Base-by-base conservation (phyloP, 1,140 invertebrate genomes). In the Brachionus plicatilis region DNA sequence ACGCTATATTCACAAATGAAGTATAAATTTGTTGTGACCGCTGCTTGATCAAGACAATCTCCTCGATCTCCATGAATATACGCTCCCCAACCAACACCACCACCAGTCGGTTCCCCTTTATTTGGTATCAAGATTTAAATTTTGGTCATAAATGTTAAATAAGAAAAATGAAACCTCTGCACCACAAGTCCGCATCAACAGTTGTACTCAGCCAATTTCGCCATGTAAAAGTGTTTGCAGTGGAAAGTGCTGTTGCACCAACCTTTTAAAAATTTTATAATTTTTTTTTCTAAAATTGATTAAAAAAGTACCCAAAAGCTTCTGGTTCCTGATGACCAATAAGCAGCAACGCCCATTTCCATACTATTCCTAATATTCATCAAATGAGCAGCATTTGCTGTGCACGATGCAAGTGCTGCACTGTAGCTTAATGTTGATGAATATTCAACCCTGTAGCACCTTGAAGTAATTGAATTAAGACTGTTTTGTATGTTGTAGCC, bases 351-450 rank as follows among this genome's bases (percentile, higher is more conserved):
- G 11, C 20, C 79, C 79, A 82, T 82, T 68, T 82, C 79, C 53
- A 82, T 65, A 41, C 27, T 65, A 27, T 29, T 82, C 65, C 79
- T 82, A 17, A 82, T 82, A 43, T 60, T 65, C 53, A 82, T 82
- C 37, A 82, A 68, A 41, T 65, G 20, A 2, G 33, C 79, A 33
- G 11, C 11, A 45, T 20, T 65, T n/a, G 8, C 12, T 65, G 17
- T 17, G 29, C 50, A 60, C n/a, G 8, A 6, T 8, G 79, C 14
- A n/a, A 20, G 24, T 65, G 79, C 53, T 43, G 14, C 45, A 33
- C 0, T 27, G 4, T 41, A 53, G 4, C n/a, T 29, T 33, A 37
- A 27, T 27, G 53, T 41, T 14, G 24, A n/a, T 11, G 50, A 9
- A 47, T 65, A 24, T 41, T 33, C 79, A 24, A 37, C 24, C 5